Percentiles rank a stretch among this genome's conserved stretches.
phyloP scores from a whole-genome alignment of 2,888 invertebrate species.

The Adelphocoris suturalis region DNA sequence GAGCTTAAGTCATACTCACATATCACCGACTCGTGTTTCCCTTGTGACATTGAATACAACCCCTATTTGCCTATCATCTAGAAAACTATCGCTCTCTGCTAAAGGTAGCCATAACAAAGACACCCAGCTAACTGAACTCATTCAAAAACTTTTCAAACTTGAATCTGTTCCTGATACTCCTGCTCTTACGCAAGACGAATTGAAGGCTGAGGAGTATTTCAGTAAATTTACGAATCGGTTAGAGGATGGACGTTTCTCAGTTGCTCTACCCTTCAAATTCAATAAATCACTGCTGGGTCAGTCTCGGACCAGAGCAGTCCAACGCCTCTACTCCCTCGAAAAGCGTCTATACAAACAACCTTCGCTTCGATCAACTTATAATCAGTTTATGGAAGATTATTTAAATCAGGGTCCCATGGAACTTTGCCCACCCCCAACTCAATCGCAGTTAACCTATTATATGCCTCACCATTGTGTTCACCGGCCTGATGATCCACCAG shows the following conservation, averaged over 20 bases:
- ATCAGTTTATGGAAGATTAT: slow-evolving; percentile 40
- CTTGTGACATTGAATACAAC: not conserved
- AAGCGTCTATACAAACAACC: slow-evolving; percentile 26
- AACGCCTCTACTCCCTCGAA: not conserved
- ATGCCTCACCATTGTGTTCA: slow-evolving; percentile 16
- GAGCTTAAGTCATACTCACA: not conserved
- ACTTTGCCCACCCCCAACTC: not conserved
- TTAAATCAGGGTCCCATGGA: slow-evolving; percentile 31
- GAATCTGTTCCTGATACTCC: not conserved
- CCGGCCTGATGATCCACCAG: slow-evolving; percentile 29
- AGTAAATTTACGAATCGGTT: not conserved
- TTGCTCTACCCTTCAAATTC: not conserved
- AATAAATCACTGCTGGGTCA: not conserved
- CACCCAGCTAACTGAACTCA: not conserved
- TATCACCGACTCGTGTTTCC: slow-evolving; percentile 23
- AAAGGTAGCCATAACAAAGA: not conserved
- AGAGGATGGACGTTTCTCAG: not conserved
- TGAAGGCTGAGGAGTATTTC: slow-evolving; percentile 35
- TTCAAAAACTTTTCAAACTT: not conserved
- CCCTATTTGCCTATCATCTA: not conserved
- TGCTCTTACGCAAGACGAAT: slow-evolving; percentile 19
- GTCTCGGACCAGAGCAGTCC: not conserved
- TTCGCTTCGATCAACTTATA: not conserved
- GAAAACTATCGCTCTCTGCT: not conserved
- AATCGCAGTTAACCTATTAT: not conserved